Percentiles rank a stretch among this genome's conserved stretches.
These are phyloP conservation scores for Pseudeuparius sepicola DNA, from an alignment of 2,888 invertebrate genomes.

Conservation along the genomic window DNA sequence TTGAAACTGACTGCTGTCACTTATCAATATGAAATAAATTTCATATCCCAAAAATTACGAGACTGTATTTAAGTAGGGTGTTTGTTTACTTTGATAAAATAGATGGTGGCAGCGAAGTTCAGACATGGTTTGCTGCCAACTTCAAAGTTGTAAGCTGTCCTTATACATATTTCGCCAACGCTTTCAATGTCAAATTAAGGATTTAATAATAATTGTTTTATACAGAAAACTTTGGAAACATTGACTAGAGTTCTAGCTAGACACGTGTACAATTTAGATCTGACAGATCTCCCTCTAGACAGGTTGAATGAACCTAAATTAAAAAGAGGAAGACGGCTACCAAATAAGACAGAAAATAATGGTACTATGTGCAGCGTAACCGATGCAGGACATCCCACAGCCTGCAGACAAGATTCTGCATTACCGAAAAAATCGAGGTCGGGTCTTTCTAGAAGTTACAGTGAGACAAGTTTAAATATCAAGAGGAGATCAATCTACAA, in stretches of 20 bases:
- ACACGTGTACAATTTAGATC: slow-evolving; percentile 89
- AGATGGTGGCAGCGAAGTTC: no score
- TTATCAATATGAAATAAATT: no score
- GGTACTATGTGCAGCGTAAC: slow-evolving; percentile 19
- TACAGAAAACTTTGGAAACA: slow-evolving; percentile 91
- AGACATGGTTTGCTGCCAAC: no score
- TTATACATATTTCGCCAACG: no score
- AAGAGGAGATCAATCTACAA: slow-evolving; percentile 31
- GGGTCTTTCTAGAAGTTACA: slow-evolving; percentile 42
- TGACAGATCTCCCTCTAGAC: slow-evolving; percentile 76
- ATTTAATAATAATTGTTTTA: no score
- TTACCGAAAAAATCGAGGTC: slow-evolving; percentile 28
- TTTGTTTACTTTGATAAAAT: no score
- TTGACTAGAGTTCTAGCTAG: slow-evolving; percentile 88
- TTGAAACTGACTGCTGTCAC: no score
- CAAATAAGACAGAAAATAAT: no score
- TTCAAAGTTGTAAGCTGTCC: no score
- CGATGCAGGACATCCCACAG: slow-evolving; percentile 24
- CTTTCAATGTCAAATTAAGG: no score
- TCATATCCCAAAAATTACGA: no score
- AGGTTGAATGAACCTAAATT: slow-evolving; percentile 69
- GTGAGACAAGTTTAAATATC: slow-evolving; percentile 44
- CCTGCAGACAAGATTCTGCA: slow-evolving; percentile 33
- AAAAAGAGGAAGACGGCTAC: slow-evolving; percentile 49
- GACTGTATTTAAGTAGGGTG: no score